These are phyloP conservation scores for Zaprionus bogoriensis DNA, from an alignment of 2,888 invertebrate species.

Conservation along the genomic window DNA sequence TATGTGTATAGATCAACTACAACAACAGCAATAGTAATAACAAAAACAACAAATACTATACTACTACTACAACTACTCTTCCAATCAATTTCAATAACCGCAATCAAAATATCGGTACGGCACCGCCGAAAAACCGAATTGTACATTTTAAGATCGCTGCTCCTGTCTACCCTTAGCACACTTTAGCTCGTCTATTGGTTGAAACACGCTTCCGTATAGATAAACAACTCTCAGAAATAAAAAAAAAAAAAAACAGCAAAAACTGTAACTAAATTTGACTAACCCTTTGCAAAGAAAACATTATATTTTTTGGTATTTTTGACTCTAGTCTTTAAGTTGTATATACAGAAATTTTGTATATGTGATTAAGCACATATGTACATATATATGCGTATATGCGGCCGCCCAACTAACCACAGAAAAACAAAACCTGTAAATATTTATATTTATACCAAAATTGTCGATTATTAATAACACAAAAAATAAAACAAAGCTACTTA, in stretches of 20 bases:
- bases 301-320: constrained; percentile 71
- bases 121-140: constrained; percentile 30
- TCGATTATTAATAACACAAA: constrained; percentile 68
- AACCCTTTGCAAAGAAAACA: constrained; percentile 53
- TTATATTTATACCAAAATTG: constrained; percentile 68
- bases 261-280: constrained; percentile 80
- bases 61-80: constrained; percentile 34
- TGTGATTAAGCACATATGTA: constrained; percentile 68
- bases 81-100: constrained; percentile 65
- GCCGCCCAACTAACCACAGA: constrained; percentile 48
- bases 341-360: constrained; percentile 73
- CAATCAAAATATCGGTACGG: constrained; percentile 32
- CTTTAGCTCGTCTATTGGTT: constrained; percentile 74
- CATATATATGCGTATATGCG: constrained; percentile 66
- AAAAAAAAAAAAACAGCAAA: constrained; percentile 35
- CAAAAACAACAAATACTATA: constrained; percentile 58
- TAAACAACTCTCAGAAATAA: constrained; percentile 27
- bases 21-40: constrained; percentile 40
- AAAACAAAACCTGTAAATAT: constrained; percentile 70
- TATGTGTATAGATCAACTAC: constrained; percentile 62
- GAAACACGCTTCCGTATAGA: constrained; percentile 54
- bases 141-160: constrained; percentile 59
- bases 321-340: constrained; percentile 78
- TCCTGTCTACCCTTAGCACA: constrained; percentile 62
- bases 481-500: constrained; percentile 38